Conservation (phyloP, 2,113 vertebrate genomes). For the Sorex fumeus region DNA sequence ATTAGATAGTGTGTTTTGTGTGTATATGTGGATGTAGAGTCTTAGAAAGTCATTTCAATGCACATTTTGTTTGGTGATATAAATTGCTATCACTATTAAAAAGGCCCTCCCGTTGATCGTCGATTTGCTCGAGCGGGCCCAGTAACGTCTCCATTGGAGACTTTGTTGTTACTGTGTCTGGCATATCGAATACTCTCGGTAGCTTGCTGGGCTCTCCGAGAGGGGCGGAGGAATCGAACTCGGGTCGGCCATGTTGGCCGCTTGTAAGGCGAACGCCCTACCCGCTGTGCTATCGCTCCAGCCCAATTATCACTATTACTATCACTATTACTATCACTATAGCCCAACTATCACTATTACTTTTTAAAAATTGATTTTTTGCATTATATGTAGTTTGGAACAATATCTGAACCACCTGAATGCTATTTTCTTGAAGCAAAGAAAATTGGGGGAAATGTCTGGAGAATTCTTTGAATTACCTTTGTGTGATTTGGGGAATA, state of each 20-base stretch:
- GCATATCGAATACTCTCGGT: too few species aligned
- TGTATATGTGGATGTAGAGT: not conserved
- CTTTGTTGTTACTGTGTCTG: too few species aligned
- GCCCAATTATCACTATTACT: too few species aligned
- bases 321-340: too few species aligned
- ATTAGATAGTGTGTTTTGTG: slow-evolving; percentile 14
- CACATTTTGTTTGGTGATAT: slow-evolving; percentile 24
- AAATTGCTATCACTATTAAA: not conserved
- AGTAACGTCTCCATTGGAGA: too few species aligned
- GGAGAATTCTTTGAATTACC: slow-evolving; percentile 46
- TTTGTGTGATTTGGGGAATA: slow-evolving; percentile 35
- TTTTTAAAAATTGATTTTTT: slow-evolving; percentile 43
- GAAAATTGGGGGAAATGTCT: slow-evolving; percentile 48
- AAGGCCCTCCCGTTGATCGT: too few species aligned
- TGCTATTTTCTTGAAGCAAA: slow-evolving; percentile 37
- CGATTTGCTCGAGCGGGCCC: too few species aligned
- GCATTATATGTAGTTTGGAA: not conserved
- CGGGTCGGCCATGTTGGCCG: too few species aligned
- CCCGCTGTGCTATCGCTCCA: too few species aligned
- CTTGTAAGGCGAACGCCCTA: too few species aligned
- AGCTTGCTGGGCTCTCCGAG: too few species aligned
- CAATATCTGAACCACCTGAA: not conserved
- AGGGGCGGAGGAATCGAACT: too few species aligned
- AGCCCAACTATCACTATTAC: rapidly evolving
- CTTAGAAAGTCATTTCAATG: slow-evolving; percentile 56